These are phyloP conservation scores for Silurus lanzhouensis DNA, from an alignment of 2,797 vertebrate genomes.

Conservation along the genomic window DNA sequence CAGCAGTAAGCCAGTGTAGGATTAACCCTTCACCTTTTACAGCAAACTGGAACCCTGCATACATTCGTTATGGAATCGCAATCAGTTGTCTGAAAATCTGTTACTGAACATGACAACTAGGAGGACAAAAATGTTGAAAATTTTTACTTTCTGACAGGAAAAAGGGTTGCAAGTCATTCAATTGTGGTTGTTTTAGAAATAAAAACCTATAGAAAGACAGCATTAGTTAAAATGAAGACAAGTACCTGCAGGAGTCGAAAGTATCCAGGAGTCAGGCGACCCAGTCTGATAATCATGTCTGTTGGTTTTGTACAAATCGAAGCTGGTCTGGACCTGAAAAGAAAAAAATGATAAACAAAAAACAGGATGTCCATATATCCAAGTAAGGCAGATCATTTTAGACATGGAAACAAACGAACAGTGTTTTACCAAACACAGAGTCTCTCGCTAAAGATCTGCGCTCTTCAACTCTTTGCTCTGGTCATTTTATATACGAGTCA, in stretches of 20 bases:
- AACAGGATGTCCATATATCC: not conserved
- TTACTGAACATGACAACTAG: not conserved
- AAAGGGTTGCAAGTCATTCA: not conserved
- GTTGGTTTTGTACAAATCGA: constrained; percentile 18
- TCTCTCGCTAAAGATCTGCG: not conserved
- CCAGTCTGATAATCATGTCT: constrained; percentile 86
- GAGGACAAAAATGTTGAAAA: not conserved
- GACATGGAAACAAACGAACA: not conserved
- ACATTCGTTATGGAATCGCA: not conserved
- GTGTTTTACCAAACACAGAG: not conserved
- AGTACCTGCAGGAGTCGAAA: constrained; percentile 90
- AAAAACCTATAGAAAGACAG: not conserved
- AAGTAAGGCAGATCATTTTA: not conserved
- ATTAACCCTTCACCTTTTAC: constrained; percentile 32
- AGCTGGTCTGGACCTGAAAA: constrained; percentile 53
- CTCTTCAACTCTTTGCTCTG: not conserved
- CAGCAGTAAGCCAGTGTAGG: constrained; percentile 9
- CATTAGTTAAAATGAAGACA: too few species aligned
- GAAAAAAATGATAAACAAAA: not conserved
- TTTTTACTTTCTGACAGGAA: not conserved
- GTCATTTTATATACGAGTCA: not conserved
- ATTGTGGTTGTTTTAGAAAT: not conserved
- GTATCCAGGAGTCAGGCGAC: constrained; percentile 89
- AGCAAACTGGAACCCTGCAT: constrained; percentile 6
- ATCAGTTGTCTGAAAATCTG: not conserved